phyloP scores from a whole-genome alignment of 2,888 invertebrate genomes.

The Lasioglossum oenotherae region DNA sequence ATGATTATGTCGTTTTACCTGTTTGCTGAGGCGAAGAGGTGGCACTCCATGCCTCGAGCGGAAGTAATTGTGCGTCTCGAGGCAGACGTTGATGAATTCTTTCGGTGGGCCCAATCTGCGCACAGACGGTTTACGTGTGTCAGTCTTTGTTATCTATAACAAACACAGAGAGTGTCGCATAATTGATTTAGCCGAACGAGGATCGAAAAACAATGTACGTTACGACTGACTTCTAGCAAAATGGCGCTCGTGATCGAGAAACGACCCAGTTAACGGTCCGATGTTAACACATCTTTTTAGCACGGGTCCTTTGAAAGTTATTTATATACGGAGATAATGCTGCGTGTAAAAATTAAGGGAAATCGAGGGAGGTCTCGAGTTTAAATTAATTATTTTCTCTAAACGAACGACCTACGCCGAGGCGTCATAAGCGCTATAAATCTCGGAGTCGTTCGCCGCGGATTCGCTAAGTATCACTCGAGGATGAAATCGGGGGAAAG shows the following conservation, averaged over 20 bases:
- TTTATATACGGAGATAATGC: not conserved
- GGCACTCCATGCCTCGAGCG: conserved; percentile 89
- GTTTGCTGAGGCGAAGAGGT: conserved; percentile 88
- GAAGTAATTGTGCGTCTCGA: conserved; percentile 91
- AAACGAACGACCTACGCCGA: not conserved
- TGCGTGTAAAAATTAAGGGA: too few species aligned
- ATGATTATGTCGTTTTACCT: conserved; percentile 77
- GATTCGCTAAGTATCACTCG: not conserved
- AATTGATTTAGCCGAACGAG: not conserved
- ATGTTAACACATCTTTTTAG: not conserved
- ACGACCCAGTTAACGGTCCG: not conserved
- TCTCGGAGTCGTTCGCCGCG: not conserved
- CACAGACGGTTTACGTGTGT: conserved; percentile 83
- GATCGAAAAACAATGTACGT: not conserved
- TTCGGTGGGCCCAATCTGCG: conserved; percentile 83
- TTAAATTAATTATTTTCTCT: too few species aligned
- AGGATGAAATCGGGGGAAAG: conserved; percentile 35
- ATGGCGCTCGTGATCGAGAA: not conserved
- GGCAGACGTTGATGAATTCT: conserved; percentile 89
- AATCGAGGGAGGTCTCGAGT: too few species aligned
- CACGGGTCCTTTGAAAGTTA: not conserved
- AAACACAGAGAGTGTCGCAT: conserved; percentile 64
- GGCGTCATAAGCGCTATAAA: not conserved
- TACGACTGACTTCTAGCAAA: not conserved
- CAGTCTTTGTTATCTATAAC: conserved; percentile 84